phyloP scores from a whole-genome alignment of 2,113 vertebrate genomes.

The Crotalus viridis region DNA sequence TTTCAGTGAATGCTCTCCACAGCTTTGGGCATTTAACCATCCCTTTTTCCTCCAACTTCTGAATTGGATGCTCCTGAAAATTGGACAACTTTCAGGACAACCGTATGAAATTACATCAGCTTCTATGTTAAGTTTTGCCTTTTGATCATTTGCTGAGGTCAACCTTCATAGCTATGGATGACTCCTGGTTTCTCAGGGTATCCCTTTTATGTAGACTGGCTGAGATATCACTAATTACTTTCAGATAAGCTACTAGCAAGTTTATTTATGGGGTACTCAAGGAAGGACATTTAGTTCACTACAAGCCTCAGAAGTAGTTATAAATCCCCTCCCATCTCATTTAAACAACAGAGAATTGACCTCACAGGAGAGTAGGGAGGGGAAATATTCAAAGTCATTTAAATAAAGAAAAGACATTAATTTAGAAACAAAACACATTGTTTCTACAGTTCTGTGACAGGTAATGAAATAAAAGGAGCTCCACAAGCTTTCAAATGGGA shows the following conservation, averaged over 20 bases:
- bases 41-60: background rate
- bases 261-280: constrained; percentile 55
- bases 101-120: background rate
- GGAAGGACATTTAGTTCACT: constrained; percentile 49
- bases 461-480: constrained; percentile 63
- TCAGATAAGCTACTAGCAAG: constrained; percentile 34
- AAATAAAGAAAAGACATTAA: constrained; percentile 53
- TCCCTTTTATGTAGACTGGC: background rate
- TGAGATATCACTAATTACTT: background rate
- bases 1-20: background rate
- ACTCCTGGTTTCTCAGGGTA: constrained; percentile 9
- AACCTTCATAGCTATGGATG: fast-evolving
- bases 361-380: constrained; percentile 21
- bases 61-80: background rate
- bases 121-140: background rate
- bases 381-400: constrained; percentile 27
- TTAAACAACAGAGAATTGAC: constrained; percentile 51
- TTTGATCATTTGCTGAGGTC: constrained; percentile 1
- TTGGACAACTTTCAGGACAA: background rate
- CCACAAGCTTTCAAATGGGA: constrained; percentile 51
- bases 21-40: background rate
- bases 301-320: constrained; percentile 39
- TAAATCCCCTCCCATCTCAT: constrained; percentile 28
- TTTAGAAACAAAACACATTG: constrained; percentile 63
- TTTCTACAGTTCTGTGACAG: constrained; percentile 53